Evolutionary conservation across 2,113 vertebrate species (phyloP), one percentile per base, ranked within the genome.

Genomic region (Microtus oregoni): DNA sequence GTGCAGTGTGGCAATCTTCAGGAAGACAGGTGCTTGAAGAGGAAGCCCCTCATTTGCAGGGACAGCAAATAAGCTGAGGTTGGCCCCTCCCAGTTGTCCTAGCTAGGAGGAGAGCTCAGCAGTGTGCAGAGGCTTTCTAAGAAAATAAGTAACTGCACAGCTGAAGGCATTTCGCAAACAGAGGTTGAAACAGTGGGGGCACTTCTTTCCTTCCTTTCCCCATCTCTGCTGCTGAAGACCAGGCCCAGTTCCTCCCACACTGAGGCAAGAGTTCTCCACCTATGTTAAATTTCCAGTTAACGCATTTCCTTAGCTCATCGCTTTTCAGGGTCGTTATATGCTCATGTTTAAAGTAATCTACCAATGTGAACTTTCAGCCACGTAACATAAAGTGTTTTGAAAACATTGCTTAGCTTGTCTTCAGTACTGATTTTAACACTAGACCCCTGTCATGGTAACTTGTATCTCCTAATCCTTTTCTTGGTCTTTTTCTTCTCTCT

Each of bases 331-430:
- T 17, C 26, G 70, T 82, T 65, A 38, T 8, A 11, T 28, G 5
- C 22, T 81, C 17, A 4, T n/a, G n/a, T 58, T 68, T n/a, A 73
- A 52, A 3, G 67, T 78, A 67, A 41, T 90, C 50, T 83, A 85
- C 35, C 19, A 87, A 1, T 28, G 28, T 90, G 75, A 92, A 20
- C 85, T 94, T 65, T 87, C 55, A 55, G 7, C 12, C 44, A 63
- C 76, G 61, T 7, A 2, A 5, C 89, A 87, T 92, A 68, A 85
- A 32, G 4, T 38, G 8, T 89, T 97, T 95, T 44, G 9, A 47
- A 95, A 92, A 63, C 6, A 77, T 3, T 47, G 24, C 87, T 91
- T 95, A 88, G 19, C 58, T 95, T 87, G 5, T 81, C 90, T 79
- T 87, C 32, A 89, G 73, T 73, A 91, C 3, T 82, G 44, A 41